Evolutionary conservation across 2,113 vertebrate genomes (phyloP), one percentile per base, ranked within the genome.

Genomic region (Myotis yumanensis): DNA sequence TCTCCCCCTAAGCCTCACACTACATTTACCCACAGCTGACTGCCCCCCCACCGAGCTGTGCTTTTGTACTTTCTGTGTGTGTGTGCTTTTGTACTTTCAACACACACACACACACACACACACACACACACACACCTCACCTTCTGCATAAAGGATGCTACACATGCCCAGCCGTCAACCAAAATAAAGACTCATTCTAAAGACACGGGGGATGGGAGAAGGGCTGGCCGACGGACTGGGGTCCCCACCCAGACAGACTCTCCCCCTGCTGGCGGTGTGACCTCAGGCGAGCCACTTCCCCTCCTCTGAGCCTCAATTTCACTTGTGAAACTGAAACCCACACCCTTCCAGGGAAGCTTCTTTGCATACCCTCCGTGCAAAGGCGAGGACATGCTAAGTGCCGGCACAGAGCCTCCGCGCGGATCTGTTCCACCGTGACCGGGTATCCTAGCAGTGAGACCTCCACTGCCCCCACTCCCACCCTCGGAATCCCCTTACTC

Each of bases 271-370:
- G 59, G 48, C 48, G 48, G 20, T 73, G 30, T 88, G 93, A 93
- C 89, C 89, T 87, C 90, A 87, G 76, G 4, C 30, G 17, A 88
- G 68, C 94, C 88, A 82, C 79, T 64, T 93, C 43, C 52, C 68
- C 16, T 73, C 40, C 73, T 69, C n/a, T 18, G 30, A 59, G 81
- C 72, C 84, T 87, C 59, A n/a, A 15, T 79, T 37, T 52, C 73
- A 35, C 57, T 81, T 86, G 69, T 92, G 73, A 83, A 86, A 68
- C 11, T 1, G 51, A 35, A 48, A 30, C 46, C 37, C 37, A 71
- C 40, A 23, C 77, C 32, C 77, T 79, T 32, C 64, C 20, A 11
- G 30, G 0, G n/a, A 94, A 75, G 57, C 66, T 76, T 76, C 77
- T 93, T 52, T 92, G 89, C 76, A 64, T 22, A 46, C 32, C 0